Conservation (phyloP, 2,113 vertebrate species). For the mouse (Mus musculus) region GRCm39 chr6:80745501-80746000, state of each 20-base stretch:
- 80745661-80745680: too few relatives aligned
- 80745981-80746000: not conserved
- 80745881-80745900: not conserved
- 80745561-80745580: too few relatives aligned
- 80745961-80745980: not conserved
- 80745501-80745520: too few relatives aligned
- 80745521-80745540: too few relatives aligned
- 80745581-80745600: too few relatives aligned
- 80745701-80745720: not conserved
- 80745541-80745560: too few relatives aligned
- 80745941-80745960: not conserved
- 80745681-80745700: not conserved
- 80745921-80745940: not conserved
- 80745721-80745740: not conserved
- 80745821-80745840: not conserved
- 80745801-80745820: not conserved
- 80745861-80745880: not conserved
- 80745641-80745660: too few relatives aligned
- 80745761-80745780: not conserved
- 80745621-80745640: too few relatives aligned
- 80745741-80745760: not conserved
- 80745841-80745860: not conserved
- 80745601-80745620: too few relatives aligned
- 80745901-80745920: not conserved
- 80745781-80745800: not conserved